Evolutionary conservation across 2,797 vertebrate species (phyloP).

Genomic region (Rhinichthys osculus): DNA sequence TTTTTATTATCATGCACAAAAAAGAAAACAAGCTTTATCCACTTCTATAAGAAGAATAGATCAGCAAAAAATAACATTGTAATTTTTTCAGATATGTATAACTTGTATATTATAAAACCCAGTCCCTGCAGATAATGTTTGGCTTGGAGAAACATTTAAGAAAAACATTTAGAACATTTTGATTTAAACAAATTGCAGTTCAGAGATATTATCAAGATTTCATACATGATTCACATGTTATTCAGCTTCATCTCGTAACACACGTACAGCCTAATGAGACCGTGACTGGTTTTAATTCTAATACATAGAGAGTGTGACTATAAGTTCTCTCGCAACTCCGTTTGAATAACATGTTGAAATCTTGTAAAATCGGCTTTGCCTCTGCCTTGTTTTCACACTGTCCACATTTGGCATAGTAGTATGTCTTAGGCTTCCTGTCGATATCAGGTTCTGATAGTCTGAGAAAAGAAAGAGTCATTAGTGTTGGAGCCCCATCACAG

Average conservation of each 20-base stretch:
- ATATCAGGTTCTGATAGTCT: accelerated
- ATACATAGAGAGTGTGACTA: accelerated
- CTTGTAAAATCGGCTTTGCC: background rate
- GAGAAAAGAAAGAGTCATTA: constrained; percentile 7
- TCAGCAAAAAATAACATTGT: background rate
- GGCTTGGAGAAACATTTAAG: background rate
- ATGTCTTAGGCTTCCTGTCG: accelerated
- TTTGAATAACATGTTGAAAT: background rate
- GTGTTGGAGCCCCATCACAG: background rate
- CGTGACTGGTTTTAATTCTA: background rate
- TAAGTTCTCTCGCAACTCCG: accelerated
- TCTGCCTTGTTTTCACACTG: background rate
- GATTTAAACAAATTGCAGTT: background rate
- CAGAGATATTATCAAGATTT: background rate
- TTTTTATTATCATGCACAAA: too few species aligned
- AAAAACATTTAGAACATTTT: background rate
- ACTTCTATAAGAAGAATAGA: constrained; percentile 13
- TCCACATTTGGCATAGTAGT: background rate
- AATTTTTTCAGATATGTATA: too few species aligned
- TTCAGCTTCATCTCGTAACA: background rate
- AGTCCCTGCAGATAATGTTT: background rate
- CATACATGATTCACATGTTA: too few species aligned
- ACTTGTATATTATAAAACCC: background rate
- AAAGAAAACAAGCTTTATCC: background rate
- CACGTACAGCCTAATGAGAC: constrained; percentile 28